phyloP scores from a whole-genome alignment of 2,888 invertebrate genomes.

The Cheiracanthium punctorium region DNA sequence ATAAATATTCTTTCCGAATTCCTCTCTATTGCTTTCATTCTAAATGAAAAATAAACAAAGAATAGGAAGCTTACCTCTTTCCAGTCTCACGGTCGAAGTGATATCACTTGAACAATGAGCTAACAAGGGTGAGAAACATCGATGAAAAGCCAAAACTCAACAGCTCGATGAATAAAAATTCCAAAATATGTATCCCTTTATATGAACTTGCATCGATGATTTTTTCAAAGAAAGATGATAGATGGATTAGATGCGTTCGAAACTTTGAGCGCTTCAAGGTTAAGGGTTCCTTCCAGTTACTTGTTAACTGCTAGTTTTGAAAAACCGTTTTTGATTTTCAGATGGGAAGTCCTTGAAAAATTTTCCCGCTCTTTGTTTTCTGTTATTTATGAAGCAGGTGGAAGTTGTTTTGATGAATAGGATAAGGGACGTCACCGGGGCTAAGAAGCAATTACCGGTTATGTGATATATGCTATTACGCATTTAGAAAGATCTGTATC shows the following conservation, averaged over 20 bases:
- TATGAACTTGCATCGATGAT: constrained; percentile 11
- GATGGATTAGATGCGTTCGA: constrained; percentile 7
- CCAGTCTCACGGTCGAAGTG: no score
- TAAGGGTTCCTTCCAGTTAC: neutral
- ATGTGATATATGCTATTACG: constrained; percentile 20
- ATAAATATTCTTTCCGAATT: no score
- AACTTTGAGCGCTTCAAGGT: constrained; percentile 25
- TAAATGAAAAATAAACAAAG: no score
- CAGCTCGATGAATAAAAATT: neutral
- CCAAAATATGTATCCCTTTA: neutral
- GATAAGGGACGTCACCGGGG: constrained; percentile 1
- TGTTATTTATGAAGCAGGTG: constrained; percentile 10
- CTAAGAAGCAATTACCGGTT: constrained; percentile 5
- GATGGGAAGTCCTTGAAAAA: constrained; percentile 32
- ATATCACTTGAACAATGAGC: neutral
- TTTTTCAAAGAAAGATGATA: constrained; percentile 33
- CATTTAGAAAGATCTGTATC: constrained; percentile 4
- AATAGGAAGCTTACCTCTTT: no score
- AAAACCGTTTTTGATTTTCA: constrained; percentile 33
- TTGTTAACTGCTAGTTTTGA: constrained; percentile 24
- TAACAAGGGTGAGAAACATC: neutral
- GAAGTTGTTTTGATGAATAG: constrained; percentile 19
- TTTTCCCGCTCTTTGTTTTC: constrained; percentile 49
- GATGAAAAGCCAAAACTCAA: neutral
- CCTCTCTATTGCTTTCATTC: no score